phyloP scores from a whole-genome alignment of 2,113 vertebrate genomes.

The Caloenas nicobarica region DNA sequence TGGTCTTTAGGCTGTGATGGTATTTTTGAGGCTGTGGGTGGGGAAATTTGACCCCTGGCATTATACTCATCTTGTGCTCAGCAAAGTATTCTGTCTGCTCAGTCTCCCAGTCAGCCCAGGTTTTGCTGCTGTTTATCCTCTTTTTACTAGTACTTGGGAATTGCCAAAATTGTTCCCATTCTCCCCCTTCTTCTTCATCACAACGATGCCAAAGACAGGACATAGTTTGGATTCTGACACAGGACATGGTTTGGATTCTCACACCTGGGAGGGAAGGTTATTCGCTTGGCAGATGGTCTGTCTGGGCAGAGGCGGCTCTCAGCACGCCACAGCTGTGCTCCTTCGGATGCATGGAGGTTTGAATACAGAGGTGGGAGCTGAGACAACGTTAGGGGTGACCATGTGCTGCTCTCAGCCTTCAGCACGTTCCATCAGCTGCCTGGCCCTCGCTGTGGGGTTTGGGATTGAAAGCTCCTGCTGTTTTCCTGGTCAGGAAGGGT shows the following conservation, averaged over 20 bases:
- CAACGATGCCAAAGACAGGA: fast-evolving
- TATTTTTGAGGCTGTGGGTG: neutral
- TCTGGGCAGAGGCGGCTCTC: neutral
- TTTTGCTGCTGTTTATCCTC: neutral
- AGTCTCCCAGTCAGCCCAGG: neutral
- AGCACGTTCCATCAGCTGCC: neutral
- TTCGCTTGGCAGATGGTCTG: neutral
- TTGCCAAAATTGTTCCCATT: neutral
- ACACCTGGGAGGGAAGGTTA: neutral
- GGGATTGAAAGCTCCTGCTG: neutral
- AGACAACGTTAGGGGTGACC: neutral
- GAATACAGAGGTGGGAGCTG: neutral
- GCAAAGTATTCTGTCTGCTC: neutral
- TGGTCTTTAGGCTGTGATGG: neutral
- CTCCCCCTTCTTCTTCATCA: neutral
- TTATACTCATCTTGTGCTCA: fast-evolving
- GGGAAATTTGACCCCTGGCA: neutral
- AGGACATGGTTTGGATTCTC: neutral
- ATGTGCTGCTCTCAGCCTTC: fast-evolving
- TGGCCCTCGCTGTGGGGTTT: fast-evolving
- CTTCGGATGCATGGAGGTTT: fast-evolving
- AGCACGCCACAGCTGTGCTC: fast-evolving
- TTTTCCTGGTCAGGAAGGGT: neutral
- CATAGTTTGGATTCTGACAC: neutral
- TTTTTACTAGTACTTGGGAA: neutral